phyloP scores from a whole-genome alignment of 2,113 vertebrate genomes.

The Cettia cetti region DNA sequence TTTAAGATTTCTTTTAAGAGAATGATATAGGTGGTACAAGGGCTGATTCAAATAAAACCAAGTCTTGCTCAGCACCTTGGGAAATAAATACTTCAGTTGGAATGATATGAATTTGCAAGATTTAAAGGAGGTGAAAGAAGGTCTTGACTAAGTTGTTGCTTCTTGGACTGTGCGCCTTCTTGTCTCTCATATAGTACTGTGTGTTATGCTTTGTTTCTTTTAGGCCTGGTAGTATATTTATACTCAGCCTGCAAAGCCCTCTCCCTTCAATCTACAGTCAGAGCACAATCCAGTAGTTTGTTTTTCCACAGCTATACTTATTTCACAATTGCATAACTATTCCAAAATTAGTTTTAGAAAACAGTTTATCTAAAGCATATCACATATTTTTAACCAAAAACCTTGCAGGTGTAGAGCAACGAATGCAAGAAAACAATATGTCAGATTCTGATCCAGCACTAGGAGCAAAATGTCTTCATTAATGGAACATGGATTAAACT shows the following conservation, averaged over 20 bases:
- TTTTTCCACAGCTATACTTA: constrained; percentile 19
- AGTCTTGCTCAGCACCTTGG: background rate
- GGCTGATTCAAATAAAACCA: background rate
- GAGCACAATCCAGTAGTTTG: constrained; percentile 9
- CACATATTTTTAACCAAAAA: background rate
- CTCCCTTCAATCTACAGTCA: background rate
- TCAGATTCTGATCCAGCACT: background rate
- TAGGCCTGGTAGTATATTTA: constrained; percentile 46
- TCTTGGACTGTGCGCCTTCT: constrained; percentile 15
- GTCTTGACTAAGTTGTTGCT: constrained; percentile 4
- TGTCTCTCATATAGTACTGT: background rate
- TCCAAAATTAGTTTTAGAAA: constrained; percentile 16
- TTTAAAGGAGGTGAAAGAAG: constrained; percentile 39
- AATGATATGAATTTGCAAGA: background rate
- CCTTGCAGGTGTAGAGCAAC: background rate
- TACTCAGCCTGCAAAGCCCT: background rate
- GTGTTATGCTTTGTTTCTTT: constrained; percentile 36
- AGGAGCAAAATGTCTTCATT: constrained; percentile 15
- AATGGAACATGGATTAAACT: constrained; percentile 12
- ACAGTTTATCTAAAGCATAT: background rate
- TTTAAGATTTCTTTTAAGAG: background rate
- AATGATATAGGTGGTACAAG: background rate
- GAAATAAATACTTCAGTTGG: constrained; percentile 49
- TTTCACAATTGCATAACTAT: background rate
- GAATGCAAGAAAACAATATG: background rate